Evolutionary conservation across 2,888 invertebrate species (phyloP).

Genomic region (Drosophila neonasuta): DNA sequence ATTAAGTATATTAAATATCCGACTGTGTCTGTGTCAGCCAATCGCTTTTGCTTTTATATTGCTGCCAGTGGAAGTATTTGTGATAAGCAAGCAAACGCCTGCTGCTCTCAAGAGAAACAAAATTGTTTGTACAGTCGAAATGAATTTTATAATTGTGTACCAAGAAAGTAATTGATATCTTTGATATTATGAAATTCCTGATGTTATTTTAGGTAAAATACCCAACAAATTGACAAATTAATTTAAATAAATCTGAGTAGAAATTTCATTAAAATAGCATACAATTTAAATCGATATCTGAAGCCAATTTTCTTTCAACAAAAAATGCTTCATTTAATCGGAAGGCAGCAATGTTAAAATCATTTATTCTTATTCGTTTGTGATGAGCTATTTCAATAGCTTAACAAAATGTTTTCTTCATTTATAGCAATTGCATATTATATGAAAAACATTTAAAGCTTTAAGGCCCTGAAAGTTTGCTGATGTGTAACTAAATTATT

Average conservation of each 20-base stretch:
- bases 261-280: too few species aligned
- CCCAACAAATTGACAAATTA: not conserved
- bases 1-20: conserved; percentile 1
- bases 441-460: too few species aligned
- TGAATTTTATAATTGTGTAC: not conserved
- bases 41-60: not conserved
- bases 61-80: not conserved
- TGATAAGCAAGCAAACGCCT: conserved; percentile 19
- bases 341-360: not conserved
- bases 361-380: not conserved
- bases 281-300: too few species aligned
- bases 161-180: not conserved
- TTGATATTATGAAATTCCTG: not conserved
- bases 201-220: not conserved
- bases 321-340: not conserved
- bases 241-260: not conserved
- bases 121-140: conserved; percentile 2
- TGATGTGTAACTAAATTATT: too few species aligned
- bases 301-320: not conserved
- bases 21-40: not conserved
- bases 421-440: too few species aligned
- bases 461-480: too few species aligned
- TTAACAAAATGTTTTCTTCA: too few species aligned
- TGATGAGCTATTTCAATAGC: not conserved
- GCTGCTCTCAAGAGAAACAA: conserved; percentile 10